These are phyloP conservation scores for Oscheius sp. DNA, from an alignment of 2,888 invertebrate genomes.

Conservation along the genomic window DNA sequence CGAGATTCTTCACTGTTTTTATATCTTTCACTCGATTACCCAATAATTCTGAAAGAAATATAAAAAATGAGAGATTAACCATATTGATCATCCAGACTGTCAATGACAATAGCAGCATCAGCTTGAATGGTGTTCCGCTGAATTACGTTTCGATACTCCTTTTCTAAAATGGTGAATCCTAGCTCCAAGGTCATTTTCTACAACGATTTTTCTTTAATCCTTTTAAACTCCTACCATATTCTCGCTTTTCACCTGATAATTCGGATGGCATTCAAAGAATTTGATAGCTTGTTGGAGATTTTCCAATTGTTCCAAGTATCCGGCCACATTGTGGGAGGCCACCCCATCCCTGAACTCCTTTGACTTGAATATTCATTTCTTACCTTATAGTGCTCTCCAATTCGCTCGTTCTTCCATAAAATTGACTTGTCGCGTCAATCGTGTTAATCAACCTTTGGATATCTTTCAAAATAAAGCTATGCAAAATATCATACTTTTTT, in stretches of 20 bases:
- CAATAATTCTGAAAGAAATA: slow-evolving; percentile 29
- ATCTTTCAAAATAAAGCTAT: slow-evolving; percentile 76
- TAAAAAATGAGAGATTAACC: slow-evolving; percentile 7
- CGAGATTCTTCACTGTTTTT: slow-evolving; percentile 38
- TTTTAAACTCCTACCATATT: slow-evolving; percentile 48
- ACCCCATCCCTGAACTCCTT: slow-evolving; percentile 41
- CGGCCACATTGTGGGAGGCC: slow-evolving; percentile 40
- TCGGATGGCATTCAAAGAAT: slow-evolving; percentile 54
- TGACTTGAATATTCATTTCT: not conserved
- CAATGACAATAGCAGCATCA: slow-evolving; percentile 39
- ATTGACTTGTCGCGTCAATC: slow-evolving; percentile 91
- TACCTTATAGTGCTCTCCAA: slow-evolving; percentile 76
- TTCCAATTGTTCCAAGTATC: slow-evolving; percentile 68
- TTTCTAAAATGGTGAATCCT: slow-evolving; percentile 62
- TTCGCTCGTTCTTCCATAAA: slow-evolving; percentile 92
- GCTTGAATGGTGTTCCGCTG: slow-evolving; percentile 40
- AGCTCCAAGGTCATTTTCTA: slow-evolving; percentile 64
- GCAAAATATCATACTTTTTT: slow-evolving; percentile 56
- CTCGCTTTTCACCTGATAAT: slow-evolving; percentile 52
- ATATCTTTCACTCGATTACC: slow-evolving; percentile 31
- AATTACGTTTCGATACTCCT: slow-evolving; percentile 61
- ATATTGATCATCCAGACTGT: slow-evolving; percentile 37
- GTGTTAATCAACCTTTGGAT: slow-evolving; percentile 87
- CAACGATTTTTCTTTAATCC: slow-evolving; percentile 27
- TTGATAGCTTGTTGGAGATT: slow-evolving; percentile 59